Base-by-base conservation (phyloP, 2,888 invertebrate species). In the Cosmopolites sordidus region DNA sequence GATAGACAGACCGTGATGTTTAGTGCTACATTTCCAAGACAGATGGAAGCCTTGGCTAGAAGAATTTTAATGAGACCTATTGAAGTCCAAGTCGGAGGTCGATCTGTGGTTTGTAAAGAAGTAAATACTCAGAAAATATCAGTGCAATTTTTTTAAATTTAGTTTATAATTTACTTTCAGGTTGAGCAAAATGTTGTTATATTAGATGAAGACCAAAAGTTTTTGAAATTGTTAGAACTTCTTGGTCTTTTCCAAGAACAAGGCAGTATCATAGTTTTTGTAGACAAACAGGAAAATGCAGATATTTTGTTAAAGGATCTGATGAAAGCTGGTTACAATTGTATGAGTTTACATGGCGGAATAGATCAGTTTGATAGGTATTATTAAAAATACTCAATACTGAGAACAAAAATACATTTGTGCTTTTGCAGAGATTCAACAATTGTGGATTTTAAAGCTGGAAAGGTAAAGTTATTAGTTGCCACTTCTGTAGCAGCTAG, bases 1-100 rank as follows among this genome's bases (percentile, higher is more conserved):
- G 98, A 99, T 73, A 76, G 97, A 43, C 98, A 99, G 75, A 97
- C 97, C 0, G 98, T 99, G 11, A 89, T 99, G 86, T 99, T 99
- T 74, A 96, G 95, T 62, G 99, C 99, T 0, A 99, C 99, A 0
- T 99, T 99, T 73, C 99, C 99, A 0, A 80, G 97, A 0, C 96
- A 96, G 76, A 99, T 99, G 98, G 99, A 99, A 74, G 98, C 97
- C 0, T 76, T 99, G 9, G 99, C 99, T 0, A 79, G 97, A 15
- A 82, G 95, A 60, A 94, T 97, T 64, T 77, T 99, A 4, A 89
- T 87, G 62, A 91, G 92, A 72, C 99, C 99, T 0, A 88, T 99
- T 38, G 99, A 99, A 77, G 92, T 99, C 18, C 92, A 92, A 78
- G 97, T 98, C 2, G 69, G 70, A 12, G 98, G 97, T 0, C 80